Conservation (phyloP, 1,140 invertebrate species). For the Holotrichia oblita region DNA sequence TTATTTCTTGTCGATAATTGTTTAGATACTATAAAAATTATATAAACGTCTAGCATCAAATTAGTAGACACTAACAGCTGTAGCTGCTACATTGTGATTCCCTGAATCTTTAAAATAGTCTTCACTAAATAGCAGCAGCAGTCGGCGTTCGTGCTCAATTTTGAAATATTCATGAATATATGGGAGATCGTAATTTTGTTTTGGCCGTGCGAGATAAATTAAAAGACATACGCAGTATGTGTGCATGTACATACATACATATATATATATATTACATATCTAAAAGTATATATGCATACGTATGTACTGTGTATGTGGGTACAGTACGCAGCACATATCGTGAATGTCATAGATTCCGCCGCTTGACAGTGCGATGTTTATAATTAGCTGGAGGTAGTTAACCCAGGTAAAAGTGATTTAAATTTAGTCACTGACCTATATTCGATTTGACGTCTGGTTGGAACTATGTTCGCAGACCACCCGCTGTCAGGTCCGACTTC, state of each 20-base stretch:
- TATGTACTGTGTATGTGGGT: neutral
- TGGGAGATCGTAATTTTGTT: neutral
- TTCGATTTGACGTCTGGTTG: constrained; percentile 47
- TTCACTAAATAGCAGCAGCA: neutral
- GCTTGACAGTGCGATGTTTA: constrained; percentile 45
- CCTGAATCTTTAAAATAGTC: neutral
- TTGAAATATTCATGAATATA: neutral
- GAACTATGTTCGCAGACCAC: constrained; percentile 22
- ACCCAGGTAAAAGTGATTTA: constrained; percentile 57
- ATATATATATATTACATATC: neutral
- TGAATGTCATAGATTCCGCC: constrained; percentile 20
- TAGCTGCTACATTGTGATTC: too few relatives aligned
- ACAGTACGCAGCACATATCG: constrained; percentile 10
- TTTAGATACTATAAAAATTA: too few relatives aligned
- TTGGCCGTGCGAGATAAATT: constrained; percentile 1
- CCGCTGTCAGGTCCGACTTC: constrained; percentile 19
- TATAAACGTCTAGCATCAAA: too few relatives aligned
- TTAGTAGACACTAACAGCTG: too few relatives aligned
- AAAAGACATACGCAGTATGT: neutral
- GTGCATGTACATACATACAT: neutral
- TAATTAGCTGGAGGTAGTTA: constrained; percentile 58
- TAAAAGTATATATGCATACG: neutral
- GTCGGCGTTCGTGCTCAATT: neutral
- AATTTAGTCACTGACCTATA: constrained; percentile 56
- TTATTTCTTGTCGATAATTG: too few relatives aligned